phyloP scores from a whole-genome alignment of 53 echinoderm and acorn worm genomes.

The Paracentrotus lividus region DNA sequence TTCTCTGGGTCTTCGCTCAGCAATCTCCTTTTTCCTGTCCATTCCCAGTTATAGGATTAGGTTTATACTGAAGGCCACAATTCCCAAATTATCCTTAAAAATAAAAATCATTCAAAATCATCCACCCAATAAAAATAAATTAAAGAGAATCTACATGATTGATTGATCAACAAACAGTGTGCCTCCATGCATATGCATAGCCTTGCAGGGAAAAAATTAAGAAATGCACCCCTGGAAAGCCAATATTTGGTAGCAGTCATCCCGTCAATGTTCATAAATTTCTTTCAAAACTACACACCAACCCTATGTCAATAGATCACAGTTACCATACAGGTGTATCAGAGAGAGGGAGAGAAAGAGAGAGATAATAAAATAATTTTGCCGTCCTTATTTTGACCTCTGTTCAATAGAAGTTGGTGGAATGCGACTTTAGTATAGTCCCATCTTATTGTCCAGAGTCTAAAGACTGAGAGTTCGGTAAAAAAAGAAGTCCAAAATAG shows the following conservation, averaged over 20 bases:
- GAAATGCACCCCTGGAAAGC: neutral
- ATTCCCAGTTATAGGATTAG: too few relatives aligned
- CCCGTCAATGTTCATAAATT: too few relatives aligned
- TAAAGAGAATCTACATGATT: neutral
- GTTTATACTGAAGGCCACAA: too few relatives aligned
- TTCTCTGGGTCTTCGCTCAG: too few relatives aligned
- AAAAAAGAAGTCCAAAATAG: neutral
- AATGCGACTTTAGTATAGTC: neutral
- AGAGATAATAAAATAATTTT: constrained; percentile 21
- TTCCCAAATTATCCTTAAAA: too few relatives aligned
- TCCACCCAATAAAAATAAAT: neutral
- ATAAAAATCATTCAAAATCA: constrained; percentile 21
- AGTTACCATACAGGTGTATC: too few relatives aligned
- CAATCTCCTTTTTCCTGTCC: too few relatives aligned
- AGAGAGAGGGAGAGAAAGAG: too few relatives aligned
- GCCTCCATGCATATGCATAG: neutral
- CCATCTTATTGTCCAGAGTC: neutral
- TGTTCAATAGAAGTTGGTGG: neutral
- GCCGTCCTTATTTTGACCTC: constrained; percentile 40
- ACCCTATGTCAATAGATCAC: neutral
- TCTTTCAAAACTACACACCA: neutral
- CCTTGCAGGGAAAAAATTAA: neutral
- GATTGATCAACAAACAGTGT: neutral
- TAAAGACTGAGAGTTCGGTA: neutral
- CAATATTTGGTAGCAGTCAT: too few relatives aligned